These are phyloP conservation scores for Larimichthys polyactis DNA, from an alignment of 2,113 vertebrate genomes.

Conservation along the genomic window DNA sequence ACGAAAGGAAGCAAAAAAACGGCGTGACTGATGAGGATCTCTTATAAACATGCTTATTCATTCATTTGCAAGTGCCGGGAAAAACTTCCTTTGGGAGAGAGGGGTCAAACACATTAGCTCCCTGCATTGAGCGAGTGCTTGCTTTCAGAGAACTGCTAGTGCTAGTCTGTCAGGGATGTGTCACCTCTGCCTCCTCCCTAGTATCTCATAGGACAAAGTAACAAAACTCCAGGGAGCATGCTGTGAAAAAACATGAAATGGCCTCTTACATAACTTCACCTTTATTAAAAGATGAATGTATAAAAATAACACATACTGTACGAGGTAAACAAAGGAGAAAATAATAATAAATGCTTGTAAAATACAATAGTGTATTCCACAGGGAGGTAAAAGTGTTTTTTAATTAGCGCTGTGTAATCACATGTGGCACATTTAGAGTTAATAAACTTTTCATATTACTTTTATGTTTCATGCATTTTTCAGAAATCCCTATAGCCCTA, in stretches of 20 bases:
- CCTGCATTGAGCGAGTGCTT: constrained; percentile 55
- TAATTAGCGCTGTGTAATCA: constrained; percentile 64
- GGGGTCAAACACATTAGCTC: constrained; percentile 80
- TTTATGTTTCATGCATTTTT: constrained; percentile 84
- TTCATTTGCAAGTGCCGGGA: constrained; percentile 60
- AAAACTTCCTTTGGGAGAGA: constrained; percentile 72
- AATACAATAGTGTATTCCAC: constrained; percentile 30
- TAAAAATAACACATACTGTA: not conserved
- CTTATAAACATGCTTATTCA: constrained; percentile 76
- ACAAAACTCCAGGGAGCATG: constrained; percentile 21
- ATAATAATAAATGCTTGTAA: constrained; percentile 34
- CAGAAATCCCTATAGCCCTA: constrained; percentile 73
- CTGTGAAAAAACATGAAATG: constrained; percentile 27
- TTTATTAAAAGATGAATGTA: constrained; percentile 18
- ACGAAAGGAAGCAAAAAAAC: constrained; percentile 26
- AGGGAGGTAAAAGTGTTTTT: constrained; percentile 44
- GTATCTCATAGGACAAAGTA: constrained; percentile 23
- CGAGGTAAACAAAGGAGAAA: constrained; percentile 24
- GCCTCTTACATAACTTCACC: constrained; percentile 8
- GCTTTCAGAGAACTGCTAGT: constrained; percentile 54
- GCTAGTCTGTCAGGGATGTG: constrained; percentile 44
- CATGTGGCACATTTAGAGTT: constrained; percentile 73
- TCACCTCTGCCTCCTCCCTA: constrained; percentile 45
- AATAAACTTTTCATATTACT: constrained; percentile 82
- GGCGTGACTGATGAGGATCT: constrained; percentile 71